Conservation (phyloP, 2,797 vertebrate species). For the Ara ararauna region DNA sequence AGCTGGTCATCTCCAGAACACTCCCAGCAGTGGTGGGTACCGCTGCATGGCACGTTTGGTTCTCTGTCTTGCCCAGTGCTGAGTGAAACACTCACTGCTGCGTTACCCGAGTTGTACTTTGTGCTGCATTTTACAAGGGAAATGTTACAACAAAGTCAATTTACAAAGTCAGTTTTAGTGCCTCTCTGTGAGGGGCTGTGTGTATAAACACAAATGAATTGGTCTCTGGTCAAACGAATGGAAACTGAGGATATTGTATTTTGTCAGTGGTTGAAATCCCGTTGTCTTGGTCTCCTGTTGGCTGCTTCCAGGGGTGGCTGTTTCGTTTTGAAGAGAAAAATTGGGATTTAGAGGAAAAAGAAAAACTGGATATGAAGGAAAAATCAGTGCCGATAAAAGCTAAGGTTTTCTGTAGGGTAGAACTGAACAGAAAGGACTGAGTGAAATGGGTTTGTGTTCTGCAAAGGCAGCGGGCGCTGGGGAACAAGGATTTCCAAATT, state of each 20-base stretch:
- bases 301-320: background rate
- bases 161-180: constrained; percentile 10
- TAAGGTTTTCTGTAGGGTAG: background rate
- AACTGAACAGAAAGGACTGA: background rate
- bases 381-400: background rate
- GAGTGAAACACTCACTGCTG: background rate
- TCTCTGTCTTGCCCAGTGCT: background rate
- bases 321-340: constrained; percentile 23
- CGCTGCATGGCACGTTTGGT: accelerated
- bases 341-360: background rate
- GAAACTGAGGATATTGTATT: constrained; percentile 24
- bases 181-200: background rate
- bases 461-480: background rate
- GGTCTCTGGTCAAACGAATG: constrained; percentile 47
- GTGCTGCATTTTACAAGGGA: background rate
- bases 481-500: background rate
- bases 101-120: background rate
- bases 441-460: background rate
- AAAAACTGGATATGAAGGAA: background rate
- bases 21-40: background rate
- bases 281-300: background rate
- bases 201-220: constrained; percentile 40
- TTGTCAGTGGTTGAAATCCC: constrained; percentile 35
- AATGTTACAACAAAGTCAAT: constrained; percentile 27
- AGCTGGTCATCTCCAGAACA: background rate